phyloP scores from a whole-genome alignment of 2,888 invertebrate genomes.

The Empis stercorea region DNA sequence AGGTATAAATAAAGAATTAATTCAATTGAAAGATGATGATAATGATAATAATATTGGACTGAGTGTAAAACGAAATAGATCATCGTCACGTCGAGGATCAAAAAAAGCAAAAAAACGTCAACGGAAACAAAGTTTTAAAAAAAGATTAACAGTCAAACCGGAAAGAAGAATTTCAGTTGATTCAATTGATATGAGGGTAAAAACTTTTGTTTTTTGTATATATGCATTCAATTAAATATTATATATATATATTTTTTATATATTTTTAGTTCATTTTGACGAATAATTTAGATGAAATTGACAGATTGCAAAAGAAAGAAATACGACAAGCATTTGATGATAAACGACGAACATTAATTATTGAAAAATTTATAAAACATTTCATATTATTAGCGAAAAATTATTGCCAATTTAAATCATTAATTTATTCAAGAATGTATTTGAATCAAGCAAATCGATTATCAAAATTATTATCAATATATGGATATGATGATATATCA shows the following conservation, averaged over 20 bases:
- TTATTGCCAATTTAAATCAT: conserved; percentile 47
- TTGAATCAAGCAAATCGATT: conserved; percentile 57
- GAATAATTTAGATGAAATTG: conserved; percentile 15
- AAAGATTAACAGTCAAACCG: conserved; percentile 35
- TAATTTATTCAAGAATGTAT: conserved; percentile 50
- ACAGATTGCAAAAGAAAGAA: conserved; percentile 14
- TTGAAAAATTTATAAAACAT: conserved; percentile 59
- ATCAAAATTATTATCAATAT: conserved; percentile 45
- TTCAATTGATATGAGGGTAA: conserved; percentile 45
- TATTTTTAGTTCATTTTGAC: conserved; percentile 19
- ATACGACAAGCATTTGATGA: conserved; percentile 38
- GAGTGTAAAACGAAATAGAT: conserved; percentile 34
- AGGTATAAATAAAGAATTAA: neutral
- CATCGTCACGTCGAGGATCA: conserved; percentile 10
- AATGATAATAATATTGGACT: conserved; percentile 29
- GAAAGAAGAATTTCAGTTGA: conserved; percentile 36
- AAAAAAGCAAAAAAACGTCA: neutral
- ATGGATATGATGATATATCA: conserved; percentile 42
- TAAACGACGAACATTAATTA: conserved; percentile 46
- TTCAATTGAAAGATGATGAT: neutral
- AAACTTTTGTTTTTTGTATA: neutral
- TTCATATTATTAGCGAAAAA: conserved; percentile 56
- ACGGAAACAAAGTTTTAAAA: conserved; percentile 19
- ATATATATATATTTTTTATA: conserved; percentile 1
- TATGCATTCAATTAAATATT: neutral